Percentiles rank a stretch among this genome's conserved stretches.
Conservation (phyloP, 2,888 invertebrate genomes). For the Leptinotarsa rubiginosa region DNA sequence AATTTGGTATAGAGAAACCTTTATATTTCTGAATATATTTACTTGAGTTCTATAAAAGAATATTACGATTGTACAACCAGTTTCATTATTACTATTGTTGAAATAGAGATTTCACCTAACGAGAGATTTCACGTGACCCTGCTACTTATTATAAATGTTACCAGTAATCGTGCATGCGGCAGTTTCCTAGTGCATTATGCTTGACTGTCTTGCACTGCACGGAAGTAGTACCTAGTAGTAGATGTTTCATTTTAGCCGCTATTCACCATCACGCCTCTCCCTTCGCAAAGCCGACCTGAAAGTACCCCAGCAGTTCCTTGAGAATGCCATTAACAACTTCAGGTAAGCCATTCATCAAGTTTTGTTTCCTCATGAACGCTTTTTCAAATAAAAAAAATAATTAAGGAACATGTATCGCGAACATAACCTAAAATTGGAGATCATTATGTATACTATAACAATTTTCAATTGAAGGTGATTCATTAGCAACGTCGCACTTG, state of each 20-base stretch:
- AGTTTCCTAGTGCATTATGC: conserved; percentile 38
- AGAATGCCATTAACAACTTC: conserved; percentile 78
- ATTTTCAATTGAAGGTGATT: too few relatives aligned
- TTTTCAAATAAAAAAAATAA: too few relatives aligned
- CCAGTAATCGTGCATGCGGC: conserved; percentile 13
- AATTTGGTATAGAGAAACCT: too few relatives aligned
- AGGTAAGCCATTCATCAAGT: conserved; percentile 71
- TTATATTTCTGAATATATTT: too few relatives aligned
- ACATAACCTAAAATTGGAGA: too few relatives aligned
- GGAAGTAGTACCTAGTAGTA: conserved; percentile 51
- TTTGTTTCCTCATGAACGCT: too few relatives aligned
- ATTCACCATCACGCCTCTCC: conserved; percentile 85
- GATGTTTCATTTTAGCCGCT: conserved; percentile 76
- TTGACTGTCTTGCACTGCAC: conserved; percentile 52
- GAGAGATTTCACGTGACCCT: neutral
- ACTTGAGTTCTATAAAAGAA: too few relatives aligned
- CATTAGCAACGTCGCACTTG: too few relatives aligned
- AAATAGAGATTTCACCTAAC: neutral
- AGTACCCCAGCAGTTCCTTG: conserved; percentile 82
- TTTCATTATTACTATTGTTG: neutral
- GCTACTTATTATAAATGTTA: neutral
- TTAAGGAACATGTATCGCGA: too few relatives aligned
- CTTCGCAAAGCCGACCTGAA: conserved; percentile 85
- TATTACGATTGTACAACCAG: too few relatives aligned
- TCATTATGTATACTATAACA: too few relatives aligned